Evolutionary conservation across 2,113 vertebrate genomes (phyloP), one percentile per base, ranked within the genome.

Genomic region (Opisthocomus hoazin): DNA sequence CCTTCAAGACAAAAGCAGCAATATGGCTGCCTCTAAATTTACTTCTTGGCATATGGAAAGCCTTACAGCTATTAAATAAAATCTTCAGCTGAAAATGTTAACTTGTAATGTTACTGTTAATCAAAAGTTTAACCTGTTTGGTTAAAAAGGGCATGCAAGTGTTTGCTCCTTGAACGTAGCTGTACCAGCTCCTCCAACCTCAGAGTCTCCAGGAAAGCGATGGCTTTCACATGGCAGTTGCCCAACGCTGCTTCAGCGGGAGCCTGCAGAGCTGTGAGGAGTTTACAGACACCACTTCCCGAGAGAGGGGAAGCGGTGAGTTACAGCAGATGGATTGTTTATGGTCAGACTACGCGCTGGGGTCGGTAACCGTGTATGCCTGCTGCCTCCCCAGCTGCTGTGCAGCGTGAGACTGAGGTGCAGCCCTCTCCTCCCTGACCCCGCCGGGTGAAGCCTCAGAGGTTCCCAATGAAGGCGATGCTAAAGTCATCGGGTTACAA

Each of bases 391-490:
- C 7, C 11, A 1, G 8, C 16, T 4, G 27, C 69, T 10, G 41
- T 2, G 3, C 48, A 13, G 1, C 3, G 1, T 2, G 29, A 3
- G 18, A 1, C 13, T 0, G 36, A 22, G 34, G 41, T 1, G 30
- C 10, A 3, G 4, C 23, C 12, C 22, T 4, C 12, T 26, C 11
- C 37, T 10, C 27, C 18, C n/a, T 3, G 57, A 4, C 20, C 11
- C 7, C 10, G 29, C 53, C 2, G 11, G 15, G 27, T 2, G 34
- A 36, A 9, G n/a, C 21, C 6, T 4, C 8, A 2, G 54, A 9
- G 36, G 65, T 5, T 36, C 22, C n/a, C 10, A 8, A n/a, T n/a
- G 3, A 20, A 10, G 22, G 3, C 11, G 2, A 14, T 3, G n/a
- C 46, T 9, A 37, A 12, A 24, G 5, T 16, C 29, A 6, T 3